Percentiles rank a stretch among this genome's conserved stretches.
Conservation (phyloP, 2,113 vertebrate genomes). For the Erythrolamprus reginae region DNA sequence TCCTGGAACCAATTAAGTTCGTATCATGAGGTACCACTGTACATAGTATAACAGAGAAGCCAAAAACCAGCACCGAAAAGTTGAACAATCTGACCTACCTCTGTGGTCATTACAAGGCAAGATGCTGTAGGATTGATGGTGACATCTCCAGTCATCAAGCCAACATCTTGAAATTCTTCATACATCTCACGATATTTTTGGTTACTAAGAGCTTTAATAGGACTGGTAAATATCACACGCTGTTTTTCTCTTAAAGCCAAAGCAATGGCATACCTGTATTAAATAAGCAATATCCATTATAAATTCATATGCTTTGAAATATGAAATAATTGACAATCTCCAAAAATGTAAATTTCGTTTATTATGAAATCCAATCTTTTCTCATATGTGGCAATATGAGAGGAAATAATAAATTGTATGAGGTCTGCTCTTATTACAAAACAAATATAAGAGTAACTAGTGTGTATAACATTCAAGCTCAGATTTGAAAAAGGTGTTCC, state of each 20-base stretch:
- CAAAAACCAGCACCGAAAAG: neutral
- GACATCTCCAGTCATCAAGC: slow-evolving; percentile 96
- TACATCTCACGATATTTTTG: slow-evolving; percentile 99
- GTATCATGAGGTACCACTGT: no score
- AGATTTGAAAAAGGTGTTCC: neutral
- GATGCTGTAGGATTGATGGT: slow-evolving; percentile 98
- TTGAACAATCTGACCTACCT: slow-evolving; percentile 69
- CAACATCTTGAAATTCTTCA: slow-evolving; percentile 97
- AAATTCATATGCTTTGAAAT: neutral
- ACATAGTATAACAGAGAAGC: neutral
- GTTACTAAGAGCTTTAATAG: slow-evolving; percentile 96
- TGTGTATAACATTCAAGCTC: neutral
- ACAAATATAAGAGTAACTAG: neutral
- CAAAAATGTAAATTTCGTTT: neutral
- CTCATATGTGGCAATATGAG: neutral
- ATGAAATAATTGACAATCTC: neutral
- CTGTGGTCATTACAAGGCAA: slow-evolving; percentile 97
- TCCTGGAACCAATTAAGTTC: no score
- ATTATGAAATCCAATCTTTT: neutral
- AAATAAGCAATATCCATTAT: neutral
- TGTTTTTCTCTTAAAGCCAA: slow-evolving; percentile 93
- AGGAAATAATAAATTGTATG: neutral
- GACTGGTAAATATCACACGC: slow-evolving; percentile 97
- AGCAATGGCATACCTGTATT: slow-evolving; percentile 89
- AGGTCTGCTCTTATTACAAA: neutral